Evolutionary conservation across 2,888 invertebrate species (phyloP).

Genomic region (Andrena chrysosceles): DNA sequence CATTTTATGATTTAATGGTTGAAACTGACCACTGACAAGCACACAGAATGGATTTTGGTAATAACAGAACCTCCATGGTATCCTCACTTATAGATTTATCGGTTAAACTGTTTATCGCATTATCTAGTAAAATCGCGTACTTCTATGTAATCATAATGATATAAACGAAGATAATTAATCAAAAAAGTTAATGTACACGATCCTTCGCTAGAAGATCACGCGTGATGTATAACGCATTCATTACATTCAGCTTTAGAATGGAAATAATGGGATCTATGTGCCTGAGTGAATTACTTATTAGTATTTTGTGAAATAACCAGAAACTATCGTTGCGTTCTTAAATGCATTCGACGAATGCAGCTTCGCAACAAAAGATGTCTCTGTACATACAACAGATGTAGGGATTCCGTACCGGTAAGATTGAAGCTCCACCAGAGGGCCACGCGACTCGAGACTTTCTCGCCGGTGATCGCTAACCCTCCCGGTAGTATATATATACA

Average conservation of each 20-base stretch:
- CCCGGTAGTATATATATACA: no score
- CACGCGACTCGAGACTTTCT: no score
- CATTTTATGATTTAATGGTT: slow-evolving; percentile 78
- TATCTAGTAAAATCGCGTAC: slow-evolving; percentile 26
- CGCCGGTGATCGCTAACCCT: no score
- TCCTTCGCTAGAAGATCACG: slow-evolving; percentile 17
- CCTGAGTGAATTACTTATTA: slow-evolving; percentile 39
- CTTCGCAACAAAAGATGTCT: neutral
- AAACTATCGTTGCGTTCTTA: slow-evolving; percentile 28
- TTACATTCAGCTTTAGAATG: slow-evolving; percentile 22
- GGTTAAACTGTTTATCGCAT: slow-evolving; percentile 51
- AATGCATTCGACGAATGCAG: slow-evolving; percentile 4
- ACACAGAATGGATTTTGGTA: slow-evolving; percentile 73
- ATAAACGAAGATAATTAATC: slow-evolving; percentile 4
- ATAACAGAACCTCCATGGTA: slow-evolving; percentile 76
- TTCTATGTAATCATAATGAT: slow-evolving; percentile 1
- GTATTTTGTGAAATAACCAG: slow-evolving; percentile 38
- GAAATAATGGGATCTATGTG: slow-evolving; percentile 1
- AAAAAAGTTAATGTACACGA: slow-evolving; percentile 12
- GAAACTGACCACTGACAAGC: slow-evolving; percentile 72
- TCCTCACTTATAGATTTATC: slow-evolving; percentile 53
- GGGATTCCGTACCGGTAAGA: no score
- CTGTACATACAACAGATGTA: no score
- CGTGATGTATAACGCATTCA: slow-evolving; percentile 22
- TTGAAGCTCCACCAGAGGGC: no score